phyloP scores from a whole-genome alignment of 2,797 vertebrate species.

The Kryptolebias ocellatus region DNA sequence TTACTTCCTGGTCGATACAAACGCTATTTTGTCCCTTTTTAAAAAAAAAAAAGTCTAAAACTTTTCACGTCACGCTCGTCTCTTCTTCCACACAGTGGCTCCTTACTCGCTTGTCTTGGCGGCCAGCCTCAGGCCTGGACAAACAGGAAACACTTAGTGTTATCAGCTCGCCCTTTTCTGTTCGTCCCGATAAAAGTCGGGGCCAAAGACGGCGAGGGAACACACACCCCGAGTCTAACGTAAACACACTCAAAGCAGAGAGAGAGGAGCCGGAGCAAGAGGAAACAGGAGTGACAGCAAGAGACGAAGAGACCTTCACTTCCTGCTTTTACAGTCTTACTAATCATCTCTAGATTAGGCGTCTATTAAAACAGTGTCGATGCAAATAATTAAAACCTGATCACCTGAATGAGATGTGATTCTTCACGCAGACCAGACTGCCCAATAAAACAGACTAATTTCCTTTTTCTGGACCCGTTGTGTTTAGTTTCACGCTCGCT shows the following conservation, averaged over 20 bases:
- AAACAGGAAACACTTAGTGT: conserved; percentile 80
- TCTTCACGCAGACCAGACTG: background rate
- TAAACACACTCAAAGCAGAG: conserved; percentile 64
- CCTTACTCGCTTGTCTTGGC: conserved; percentile 22
- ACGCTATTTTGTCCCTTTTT: too few species aligned
- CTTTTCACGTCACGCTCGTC: background rate
- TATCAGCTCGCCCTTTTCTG: conserved; percentile 67
- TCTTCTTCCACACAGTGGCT: conserved; percentile 6
- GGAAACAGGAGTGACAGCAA: conserved; percentile 32
- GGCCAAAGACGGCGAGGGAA: conserved; percentile 54
- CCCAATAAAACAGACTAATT: too few species aligned
- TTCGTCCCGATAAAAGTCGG: conserved; percentile 61
- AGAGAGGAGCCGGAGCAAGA: background rate
- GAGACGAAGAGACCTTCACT: conserved; percentile 50
- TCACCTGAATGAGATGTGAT: background rate
- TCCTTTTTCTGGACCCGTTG: too few species aligned
- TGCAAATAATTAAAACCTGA: conserved; percentile 22
- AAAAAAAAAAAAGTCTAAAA: too few species aligned
- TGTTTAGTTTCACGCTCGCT: background rate
- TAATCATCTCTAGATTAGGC: too few species aligned
- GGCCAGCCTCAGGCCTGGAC: conserved; percentile 43
- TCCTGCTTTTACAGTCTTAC: conserved; percentile 37
- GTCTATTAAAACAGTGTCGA: too few species aligned
- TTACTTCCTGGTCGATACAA: too few species aligned
- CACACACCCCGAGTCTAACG: conserved; percentile 60